Evolutionary conservation across 2,797 vertebrate species (phyloP).

Genomic region (Alfaro cultratus): DNA sequence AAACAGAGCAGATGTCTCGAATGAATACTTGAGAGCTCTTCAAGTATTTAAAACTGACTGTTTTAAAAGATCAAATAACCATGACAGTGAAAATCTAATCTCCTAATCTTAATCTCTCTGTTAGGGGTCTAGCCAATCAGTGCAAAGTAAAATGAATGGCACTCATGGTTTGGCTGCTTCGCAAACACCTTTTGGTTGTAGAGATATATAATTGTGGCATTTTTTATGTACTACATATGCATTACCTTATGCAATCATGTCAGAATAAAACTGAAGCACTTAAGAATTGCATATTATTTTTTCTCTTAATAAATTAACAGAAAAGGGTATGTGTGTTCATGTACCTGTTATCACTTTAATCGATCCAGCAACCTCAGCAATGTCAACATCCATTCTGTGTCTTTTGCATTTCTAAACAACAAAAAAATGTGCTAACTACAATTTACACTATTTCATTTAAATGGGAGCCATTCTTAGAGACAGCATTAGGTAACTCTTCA

Average conservation of each 20-base stretch:
- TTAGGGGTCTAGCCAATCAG: background rate
- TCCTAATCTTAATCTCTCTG: background rate
- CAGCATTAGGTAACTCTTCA: background rate
- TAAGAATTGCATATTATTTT: background rate
- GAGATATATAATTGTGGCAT: background rate
- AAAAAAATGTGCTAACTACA: background rate
- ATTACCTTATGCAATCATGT: background rate
- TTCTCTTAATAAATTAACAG: background rate
- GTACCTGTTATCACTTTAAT: background rate
- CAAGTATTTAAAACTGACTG: background rate
- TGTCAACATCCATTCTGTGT: background rate
- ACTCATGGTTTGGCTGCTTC: background rate
- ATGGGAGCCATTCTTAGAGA: background rate
- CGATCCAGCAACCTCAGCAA: background rate
- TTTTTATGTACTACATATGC: background rate
- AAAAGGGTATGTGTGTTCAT: background rate
- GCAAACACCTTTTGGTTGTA: too few species aligned
- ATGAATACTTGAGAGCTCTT: background rate
- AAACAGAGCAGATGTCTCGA: background rate
- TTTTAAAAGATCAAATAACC: background rate
- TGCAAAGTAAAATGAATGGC: background rate
- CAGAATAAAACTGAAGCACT: background rate
- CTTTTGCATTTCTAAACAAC: background rate
- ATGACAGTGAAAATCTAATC: background rate
- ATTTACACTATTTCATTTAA: background rate